A percentile compares a stretch with the other conserved stretches of the same genome.
These are phyloP conservation scores for Leptinotarsa haldemani DNA, from an alignment of 2,888 invertebrate species.

Conservation along the genomic window DNA sequence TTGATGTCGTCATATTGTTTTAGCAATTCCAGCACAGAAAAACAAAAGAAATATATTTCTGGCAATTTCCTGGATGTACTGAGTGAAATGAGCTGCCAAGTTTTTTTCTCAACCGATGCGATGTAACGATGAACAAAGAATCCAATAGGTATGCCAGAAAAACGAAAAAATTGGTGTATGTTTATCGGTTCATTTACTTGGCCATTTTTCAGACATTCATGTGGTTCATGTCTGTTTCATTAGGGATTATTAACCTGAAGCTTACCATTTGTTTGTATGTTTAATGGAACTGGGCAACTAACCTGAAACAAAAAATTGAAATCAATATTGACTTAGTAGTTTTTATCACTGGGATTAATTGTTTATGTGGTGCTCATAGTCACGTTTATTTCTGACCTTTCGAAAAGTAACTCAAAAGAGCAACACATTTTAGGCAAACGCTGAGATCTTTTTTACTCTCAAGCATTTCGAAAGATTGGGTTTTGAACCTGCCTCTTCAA, in stretches of 20 bases:
- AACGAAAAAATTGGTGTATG: background rate
- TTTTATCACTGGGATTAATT: background rate
- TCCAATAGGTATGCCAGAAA: background rate
- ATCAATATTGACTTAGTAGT: background rate
- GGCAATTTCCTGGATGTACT: background rate
- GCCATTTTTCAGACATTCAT: background rate
- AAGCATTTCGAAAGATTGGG: too few species aligned
- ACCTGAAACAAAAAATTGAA: conserved; percentile 38
- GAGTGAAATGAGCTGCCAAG: background rate
- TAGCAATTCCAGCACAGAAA: conserved; percentile 1
- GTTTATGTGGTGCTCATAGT: too few species aligned
- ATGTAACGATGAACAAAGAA: conserved; percentile 4
- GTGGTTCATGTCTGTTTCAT: conserved; percentile 15
- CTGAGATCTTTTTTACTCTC: too few species aligned
- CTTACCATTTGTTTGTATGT: conserved; percentile 43
- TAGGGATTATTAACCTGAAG: conserved; percentile 23
- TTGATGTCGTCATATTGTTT: background rate
- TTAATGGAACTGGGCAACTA: conserved; percentile 42
- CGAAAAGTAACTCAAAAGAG: too few species aligned
- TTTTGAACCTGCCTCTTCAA: too few species aligned
- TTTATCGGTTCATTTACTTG: conserved; percentile 17
- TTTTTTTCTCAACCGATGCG: background rate
- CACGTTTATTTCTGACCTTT: too few species aligned
- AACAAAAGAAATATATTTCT: background rate
- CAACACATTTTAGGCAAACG: too few species aligned